Percentiles rank a stretch among this genome's conserved stretches.
Conservation (phyloP, 1,140 invertebrate genomes). For the Melipona quadrifasciata region DNA sequence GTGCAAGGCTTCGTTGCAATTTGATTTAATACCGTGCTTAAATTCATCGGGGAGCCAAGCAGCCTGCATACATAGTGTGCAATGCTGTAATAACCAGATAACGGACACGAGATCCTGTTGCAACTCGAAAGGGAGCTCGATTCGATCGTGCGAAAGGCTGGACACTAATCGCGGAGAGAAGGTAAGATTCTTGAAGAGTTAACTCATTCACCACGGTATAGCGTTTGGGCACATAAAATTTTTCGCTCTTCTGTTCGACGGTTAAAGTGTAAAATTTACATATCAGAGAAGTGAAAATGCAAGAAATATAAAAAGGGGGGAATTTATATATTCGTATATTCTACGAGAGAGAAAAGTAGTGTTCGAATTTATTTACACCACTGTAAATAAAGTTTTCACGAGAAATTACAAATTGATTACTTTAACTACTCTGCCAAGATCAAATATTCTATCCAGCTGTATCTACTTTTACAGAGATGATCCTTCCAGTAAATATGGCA, state of each 20-base stretch:
- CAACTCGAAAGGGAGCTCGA: slow-evolving; percentile 17
- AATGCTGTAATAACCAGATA: background rate
- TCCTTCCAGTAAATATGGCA: background rate
- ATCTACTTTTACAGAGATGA: rapidly evolving
- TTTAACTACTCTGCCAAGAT: no score
- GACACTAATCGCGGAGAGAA: background rate
- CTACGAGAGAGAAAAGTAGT: no score
- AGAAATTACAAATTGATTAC: no score
- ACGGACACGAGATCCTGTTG: background rate
- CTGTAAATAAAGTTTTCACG: no score
- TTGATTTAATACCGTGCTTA: slow-evolving; percentile 1
- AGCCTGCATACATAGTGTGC: background rate
- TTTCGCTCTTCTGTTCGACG: rapidly evolving
- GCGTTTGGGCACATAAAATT: no score
- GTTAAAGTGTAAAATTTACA: no score
- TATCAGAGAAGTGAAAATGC: no score
- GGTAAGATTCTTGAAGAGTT: background rate
- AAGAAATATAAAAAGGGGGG: no score
- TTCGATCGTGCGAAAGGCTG: background rate
- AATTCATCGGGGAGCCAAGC: background rate
- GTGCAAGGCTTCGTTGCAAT: background rate
- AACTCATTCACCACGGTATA: background rate
- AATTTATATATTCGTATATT: no score
- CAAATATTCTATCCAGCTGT: background rate
- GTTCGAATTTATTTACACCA: no score